Evolutionary conservation across 2,797 vertebrate species (phyloP), one percentile per base, ranked within the genome.

Genomic region (Lutjanus argentimaculatus): DNA sequence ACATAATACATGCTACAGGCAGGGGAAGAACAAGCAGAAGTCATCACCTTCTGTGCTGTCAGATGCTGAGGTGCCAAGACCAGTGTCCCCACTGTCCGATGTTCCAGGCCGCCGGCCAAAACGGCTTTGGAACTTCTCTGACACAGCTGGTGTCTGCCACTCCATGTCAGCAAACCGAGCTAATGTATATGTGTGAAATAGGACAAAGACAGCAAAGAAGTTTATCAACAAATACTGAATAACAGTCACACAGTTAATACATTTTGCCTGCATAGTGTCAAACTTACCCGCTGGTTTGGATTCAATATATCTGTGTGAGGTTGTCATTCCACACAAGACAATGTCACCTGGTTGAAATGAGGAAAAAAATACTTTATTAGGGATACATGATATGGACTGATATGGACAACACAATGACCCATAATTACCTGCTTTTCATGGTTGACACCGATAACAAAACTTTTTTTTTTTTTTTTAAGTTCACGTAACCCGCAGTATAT

Each of bases 21-120:
- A 78, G 58, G 30, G 25, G 49, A 83, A 70, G 72, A 88, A 73
- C 66, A 86, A 72, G 52, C 58, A 79, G 77, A 72, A 80, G 72
- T 76, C 81, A 76, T 97, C 94, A 99, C 98, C 98, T 91, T 98
- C 97, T 7, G 95, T 93, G 93, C 96, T 96, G 93, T 97, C 96
- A 1, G 97, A 97, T 74, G 96, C 95, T 56, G 96, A 96, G 42
- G 95, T 96, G 61, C 96, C 97, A 19, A 96, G 91, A 70, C 95
- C 96, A 0, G 96, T 96, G 68, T 97, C 97, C 76, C 94, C 87
- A 0, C 95, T 96, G 90, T 97, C 96, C 0, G 95, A 92, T 87
- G 94, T 91, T 42, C 95, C 96, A 5, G 95, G 92, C 17, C 95
- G 95, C 42, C 93, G 95, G 89, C 97, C 95, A 88, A 96, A 94